Conservation (phyloP, 2,113 vertebrate species). For the Tamias sibiricus region DNA sequence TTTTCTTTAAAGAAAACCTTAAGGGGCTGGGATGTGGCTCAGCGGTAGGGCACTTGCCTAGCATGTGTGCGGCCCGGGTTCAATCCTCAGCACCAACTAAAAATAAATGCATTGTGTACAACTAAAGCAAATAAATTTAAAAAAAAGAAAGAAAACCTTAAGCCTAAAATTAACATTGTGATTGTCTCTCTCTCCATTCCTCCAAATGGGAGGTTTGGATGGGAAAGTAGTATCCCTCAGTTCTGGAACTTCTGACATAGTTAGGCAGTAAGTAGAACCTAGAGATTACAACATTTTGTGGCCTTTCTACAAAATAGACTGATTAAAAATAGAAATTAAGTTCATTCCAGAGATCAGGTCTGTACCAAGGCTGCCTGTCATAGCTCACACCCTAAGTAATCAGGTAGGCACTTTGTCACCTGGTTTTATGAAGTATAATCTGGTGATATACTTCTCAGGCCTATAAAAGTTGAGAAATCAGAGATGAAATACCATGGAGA, state of each 20-base stretch:
- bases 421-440: slow-evolving; percentile 37
- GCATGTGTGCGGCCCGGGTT: no score
- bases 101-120: no score
- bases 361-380: neutral
- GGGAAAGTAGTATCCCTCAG: neutral
- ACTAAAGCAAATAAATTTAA: no score
- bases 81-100: no score
- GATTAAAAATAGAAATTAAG: neutral
- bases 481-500: neutral
- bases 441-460: neutral
- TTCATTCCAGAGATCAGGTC: neutral
- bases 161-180: neutral
- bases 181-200: neutral
- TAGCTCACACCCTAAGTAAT: neutral
- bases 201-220: neutral
- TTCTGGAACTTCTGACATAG: slow-evolving; percentile 20
- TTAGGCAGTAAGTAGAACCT: neutral
- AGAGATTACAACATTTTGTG: neutral
- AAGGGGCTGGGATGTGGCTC: no score
- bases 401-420: neutral
- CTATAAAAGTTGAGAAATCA: slow-evolving; percentile 35
- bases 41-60: no score
- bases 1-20: no score
- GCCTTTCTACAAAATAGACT: neutral
- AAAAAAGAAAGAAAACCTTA: neutral